Evolutionary conservation across 2,888 invertebrate species (phyloP).

Genomic region (Nemotelus nigrinus): DNA sequence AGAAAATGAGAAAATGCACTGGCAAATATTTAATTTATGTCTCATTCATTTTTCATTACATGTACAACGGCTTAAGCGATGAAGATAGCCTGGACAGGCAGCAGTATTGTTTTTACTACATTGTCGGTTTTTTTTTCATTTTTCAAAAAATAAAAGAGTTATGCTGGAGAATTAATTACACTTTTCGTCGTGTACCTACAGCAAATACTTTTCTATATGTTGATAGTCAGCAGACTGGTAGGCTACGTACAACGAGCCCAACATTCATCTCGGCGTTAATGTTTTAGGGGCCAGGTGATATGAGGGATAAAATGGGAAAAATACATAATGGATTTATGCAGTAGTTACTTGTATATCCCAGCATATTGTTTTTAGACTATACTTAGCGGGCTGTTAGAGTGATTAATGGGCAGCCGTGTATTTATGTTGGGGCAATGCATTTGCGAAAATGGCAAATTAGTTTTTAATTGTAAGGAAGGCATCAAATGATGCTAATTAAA

Average conservation of each 20-base stretch:
- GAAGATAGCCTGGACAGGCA: background rate
- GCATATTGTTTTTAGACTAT: conserved; percentile 3
- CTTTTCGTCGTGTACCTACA: background rate
- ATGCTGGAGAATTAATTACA: conserved; percentile 27
- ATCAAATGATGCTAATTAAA: background rate
- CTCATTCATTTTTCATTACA: conserved; percentile 23
- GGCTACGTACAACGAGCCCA: background rate
- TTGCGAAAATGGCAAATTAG: background rate
- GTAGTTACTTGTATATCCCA: background rate
- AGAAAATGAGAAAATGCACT: conserved; percentile 30
- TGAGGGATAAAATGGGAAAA: background rate
- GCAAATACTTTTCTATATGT: background rate
- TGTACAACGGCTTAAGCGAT: background rate
- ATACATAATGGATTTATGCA: conserved; percentile 15
- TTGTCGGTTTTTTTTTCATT: background rate
- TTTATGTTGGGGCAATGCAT: background rate
- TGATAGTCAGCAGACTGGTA: background rate
- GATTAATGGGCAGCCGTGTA: background rate
- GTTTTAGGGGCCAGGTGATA: conserved; percentile 6
- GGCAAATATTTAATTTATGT: conserved; percentile 40
- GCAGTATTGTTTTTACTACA: background rate
- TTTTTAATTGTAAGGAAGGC: background rate
- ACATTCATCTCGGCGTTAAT: background rate
- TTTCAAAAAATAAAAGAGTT: conserved; percentile 2
- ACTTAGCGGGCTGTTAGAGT: background rate